Evolutionary conservation across 2,888 invertebrate genomes (phyloP), one percentile per base, ranked within the genome.

Genomic region (Drosophila prolongata): DNA sequence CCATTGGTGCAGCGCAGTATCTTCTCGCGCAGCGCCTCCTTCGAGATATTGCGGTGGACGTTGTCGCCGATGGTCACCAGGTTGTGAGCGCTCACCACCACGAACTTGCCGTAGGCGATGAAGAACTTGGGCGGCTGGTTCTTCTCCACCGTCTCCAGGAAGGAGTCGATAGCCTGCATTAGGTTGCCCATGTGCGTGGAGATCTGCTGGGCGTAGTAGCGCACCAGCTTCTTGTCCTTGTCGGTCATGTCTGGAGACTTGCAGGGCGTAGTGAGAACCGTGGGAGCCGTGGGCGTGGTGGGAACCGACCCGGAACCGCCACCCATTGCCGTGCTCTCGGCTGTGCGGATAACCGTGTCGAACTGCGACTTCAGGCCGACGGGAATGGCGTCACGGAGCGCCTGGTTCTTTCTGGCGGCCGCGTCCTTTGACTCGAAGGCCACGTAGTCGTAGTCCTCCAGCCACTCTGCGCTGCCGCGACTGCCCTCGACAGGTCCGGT

Each of bases 21-120:
- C 89, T 95, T 94, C 52, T 95, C 94, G 88, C 96, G 95, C 50
- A 97, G 93, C 75, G 96, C 95, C 60, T 94, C 94, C 87, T 96
- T 95, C 34, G 95, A 94, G 46, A 98, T 94, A 92, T 97, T 97
- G 84, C 97, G 95, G 91, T 98, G 96, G 34, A 98, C 96, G 53
- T 97, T 97, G 93, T 99, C 98, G 55, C 98, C 98, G 71, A 98
- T 98, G 90, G 97, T 96, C 19, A 99, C 97, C 89, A 99, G 94
- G 91, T 98, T 96, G 90, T 98, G 98, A 30, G 98, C 98, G 91
- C 97, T 97, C 53, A 99, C 94, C 38, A 98, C 97, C 10, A 99
- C 98, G 92, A 98, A 98, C 92, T 98, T 98, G 57, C 97, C 97
- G 91, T 98, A 97, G 13, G 97, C 97, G 56, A 98, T 95, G 92